Percentiles rank a stretch among this genome's conserved stretches.
These are phyloP conservation scores for Poecilia velifera DNA, from an alignment of 2,797 vertebrate species.

Conservation along the genomic window DNA sequence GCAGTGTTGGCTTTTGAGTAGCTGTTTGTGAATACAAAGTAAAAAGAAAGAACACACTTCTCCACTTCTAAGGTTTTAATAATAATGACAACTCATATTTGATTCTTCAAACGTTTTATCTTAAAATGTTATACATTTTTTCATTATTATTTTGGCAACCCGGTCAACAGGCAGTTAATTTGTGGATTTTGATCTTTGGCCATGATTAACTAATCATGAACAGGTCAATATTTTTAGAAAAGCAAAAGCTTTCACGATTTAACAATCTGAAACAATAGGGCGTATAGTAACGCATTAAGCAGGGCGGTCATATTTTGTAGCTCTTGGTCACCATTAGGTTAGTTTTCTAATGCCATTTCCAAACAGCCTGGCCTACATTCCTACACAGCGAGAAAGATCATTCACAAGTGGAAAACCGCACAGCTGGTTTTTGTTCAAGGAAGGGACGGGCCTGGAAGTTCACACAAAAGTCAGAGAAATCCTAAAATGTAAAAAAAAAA, in stretches of 20 bases:
- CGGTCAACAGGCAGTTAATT: neutral
- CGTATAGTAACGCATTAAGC: neutral
- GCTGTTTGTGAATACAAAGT: neutral
- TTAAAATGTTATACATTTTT: neutral
- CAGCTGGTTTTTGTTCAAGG: neutral
- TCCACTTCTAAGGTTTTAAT: neutral
- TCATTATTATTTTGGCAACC: neutral
- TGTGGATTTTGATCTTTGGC: neutral
- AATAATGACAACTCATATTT: neutral
- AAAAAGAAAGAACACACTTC: neutral
- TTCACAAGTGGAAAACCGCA: neutral
- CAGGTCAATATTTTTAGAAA: neutral
- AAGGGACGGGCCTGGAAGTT: neutral
- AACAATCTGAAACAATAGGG: neutral
- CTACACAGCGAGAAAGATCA: neutral
- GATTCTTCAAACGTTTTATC: neutral
- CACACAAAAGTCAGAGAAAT: neutral
- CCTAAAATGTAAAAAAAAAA: neutral
- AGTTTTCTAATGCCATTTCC: neutral
- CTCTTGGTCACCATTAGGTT: neutral
- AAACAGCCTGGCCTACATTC: neutral
- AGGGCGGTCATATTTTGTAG: neutral
- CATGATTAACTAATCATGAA: neutral
- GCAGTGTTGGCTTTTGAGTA: neutral
- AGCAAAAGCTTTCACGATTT: neutral